A percentile compares a stretch with the other conserved stretches of the same genome.
These are phyloP conservation scores for Philonicus albiceps DNA, from an alignment of 2,888 invertebrate genomes.

Conservation along the genomic window DNA sequence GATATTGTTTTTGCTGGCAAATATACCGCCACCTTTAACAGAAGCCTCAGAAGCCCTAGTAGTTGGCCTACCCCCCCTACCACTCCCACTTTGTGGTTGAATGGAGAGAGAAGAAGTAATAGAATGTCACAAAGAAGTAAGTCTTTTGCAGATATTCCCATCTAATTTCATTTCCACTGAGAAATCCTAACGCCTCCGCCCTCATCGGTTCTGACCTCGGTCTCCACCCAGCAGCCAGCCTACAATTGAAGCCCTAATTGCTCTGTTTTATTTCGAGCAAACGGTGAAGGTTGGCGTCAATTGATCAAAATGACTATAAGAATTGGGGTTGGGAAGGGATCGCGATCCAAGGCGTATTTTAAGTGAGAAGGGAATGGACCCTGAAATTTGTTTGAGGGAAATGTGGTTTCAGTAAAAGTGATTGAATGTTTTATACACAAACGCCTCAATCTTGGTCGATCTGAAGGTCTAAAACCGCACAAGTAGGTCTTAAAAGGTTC, in stretches of 20 bases:
- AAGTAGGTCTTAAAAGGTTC: neutral
- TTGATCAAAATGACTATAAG: neutral
- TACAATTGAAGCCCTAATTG: conserved; percentile 11
- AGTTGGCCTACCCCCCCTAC: neutral
- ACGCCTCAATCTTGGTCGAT: neutral
- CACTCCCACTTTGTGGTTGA: neutral
- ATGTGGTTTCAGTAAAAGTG: neutral
- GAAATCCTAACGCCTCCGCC: neutral
- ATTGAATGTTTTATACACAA: neutral
- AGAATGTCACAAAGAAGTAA: neutral
- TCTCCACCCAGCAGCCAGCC: neutral
- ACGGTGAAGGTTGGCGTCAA: neutral
- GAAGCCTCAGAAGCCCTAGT: neutral
- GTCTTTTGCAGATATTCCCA: neutral
- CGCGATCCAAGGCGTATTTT: neutral
- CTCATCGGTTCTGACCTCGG: neutral
- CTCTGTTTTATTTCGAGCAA: neutral
- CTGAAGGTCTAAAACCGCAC: neutral
- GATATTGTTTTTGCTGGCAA: neutral
- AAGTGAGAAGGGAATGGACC: neutral
- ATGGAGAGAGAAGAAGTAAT: neutral
- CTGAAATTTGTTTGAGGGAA: neutral
- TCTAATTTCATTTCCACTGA: conserved; percentile 1
- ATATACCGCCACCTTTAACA: neutral
- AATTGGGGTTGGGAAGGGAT: neutral